phyloP scores from a whole-genome alignment of 2,888 invertebrate genomes.

The Noctua comes region DNA sequence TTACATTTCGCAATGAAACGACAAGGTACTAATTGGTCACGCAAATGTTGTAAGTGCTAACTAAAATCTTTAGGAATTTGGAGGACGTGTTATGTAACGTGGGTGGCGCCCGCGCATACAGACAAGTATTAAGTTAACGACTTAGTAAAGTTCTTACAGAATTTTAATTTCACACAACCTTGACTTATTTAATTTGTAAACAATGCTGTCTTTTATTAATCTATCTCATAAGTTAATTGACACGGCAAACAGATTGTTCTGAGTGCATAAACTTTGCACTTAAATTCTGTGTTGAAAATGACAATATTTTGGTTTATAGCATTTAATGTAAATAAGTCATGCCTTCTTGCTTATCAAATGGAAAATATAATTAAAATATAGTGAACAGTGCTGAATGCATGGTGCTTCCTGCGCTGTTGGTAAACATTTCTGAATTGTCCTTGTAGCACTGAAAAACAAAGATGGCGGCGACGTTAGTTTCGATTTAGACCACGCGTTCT shows the following conservation, averaged over 20 bases:
- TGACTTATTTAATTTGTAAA: conserved; percentile 51
- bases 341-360: not conserved
- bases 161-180: conserved; percentile 59
- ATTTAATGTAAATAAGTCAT: not conserved
- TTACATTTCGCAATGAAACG: conserved; percentile 55
- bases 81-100: conserved; percentile 73
- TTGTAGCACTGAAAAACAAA: no score
- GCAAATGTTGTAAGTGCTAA: conserved; percentile 70
- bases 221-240: conserved; percentile 32
- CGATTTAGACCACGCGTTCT: not conserved
- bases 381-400: not conserved
- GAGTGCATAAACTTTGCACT: not conserved
- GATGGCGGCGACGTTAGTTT: no score
- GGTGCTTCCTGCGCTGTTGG: not conserved
- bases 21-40: conserved; percentile 64
- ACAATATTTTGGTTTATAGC: not conserved
- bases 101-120: conserved; percentile 63
- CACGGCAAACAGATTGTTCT: not conserved
- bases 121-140: conserved; percentile 40
- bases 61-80: conserved; percentile 69
- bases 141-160: conserved; percentile 26
- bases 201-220: conserved; percentile 42
- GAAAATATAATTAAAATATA: not conserved
- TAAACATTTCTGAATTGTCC: not conserved
- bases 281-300: not conserved